Evolutionary conservation across 2,888 invertebrate genomes (phyloP), one percentile per base, ranked within the genome.

Genomic region (Argyresthia goedartella): DNA sequence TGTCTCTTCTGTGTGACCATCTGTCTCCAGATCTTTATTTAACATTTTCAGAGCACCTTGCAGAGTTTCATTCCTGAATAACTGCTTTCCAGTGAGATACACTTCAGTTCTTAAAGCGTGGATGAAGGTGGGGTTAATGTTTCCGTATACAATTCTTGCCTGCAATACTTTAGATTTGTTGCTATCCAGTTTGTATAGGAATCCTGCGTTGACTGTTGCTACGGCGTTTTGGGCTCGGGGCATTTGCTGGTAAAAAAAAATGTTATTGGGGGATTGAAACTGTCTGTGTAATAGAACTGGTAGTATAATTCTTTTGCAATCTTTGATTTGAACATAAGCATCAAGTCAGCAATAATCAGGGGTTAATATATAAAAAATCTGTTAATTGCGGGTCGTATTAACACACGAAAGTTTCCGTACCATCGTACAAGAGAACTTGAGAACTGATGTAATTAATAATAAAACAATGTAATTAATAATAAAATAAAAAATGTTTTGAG

Each of bases 141-240:
- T 89, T 10, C 91, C 91, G 59, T 81, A 90, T 0, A 90, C 88
- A 35, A 92, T 79, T 13, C 76, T 72, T 0, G 89, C 89, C 34
- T 70, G 69, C 36, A 71, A 62, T 0, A 89, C 68, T 35, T 78
- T 66, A 54, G 77, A 60, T 55, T 76, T 66, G 48, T 77, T 64
- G 60, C 66, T 60, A 51, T 80, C 63, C 14, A 92, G 63, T 67
- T 89, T 88, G 51, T 91, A 87, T 0, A 91, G 67, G 63, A 93
- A 93, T 4, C 91, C 94, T 15, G 92, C 92, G 62, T 94, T 94
- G 0, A 95, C 91, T 50, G 91, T 88, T 0, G 94, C 93, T 63
- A 92, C 92, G 0, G 93, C 90, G 64, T 91, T 93, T 77, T 93
- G 92, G 0, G 91, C 88, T 55, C 92, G 77, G 0, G 91, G 90